A percentile compares a stretch with the other conserved stretches of the same genome.
Evolutionary conservation across 2,888 invertebrate genomes (phyloP).

Genomic region (Yponomeuta evonymella): DNA sequence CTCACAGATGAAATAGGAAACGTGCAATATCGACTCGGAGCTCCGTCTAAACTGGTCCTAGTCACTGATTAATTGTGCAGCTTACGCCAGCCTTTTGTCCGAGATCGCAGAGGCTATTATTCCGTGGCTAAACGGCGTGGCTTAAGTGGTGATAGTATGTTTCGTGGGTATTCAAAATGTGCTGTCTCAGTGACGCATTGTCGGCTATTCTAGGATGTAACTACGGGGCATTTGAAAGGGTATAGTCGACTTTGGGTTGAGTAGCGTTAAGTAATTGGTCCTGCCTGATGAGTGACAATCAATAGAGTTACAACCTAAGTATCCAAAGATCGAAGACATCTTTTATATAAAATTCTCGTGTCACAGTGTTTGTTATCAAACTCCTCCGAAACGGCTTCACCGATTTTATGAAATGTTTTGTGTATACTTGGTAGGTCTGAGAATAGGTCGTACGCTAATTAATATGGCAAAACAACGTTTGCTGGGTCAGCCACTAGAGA

Average conservation of each 20-base stretch:
- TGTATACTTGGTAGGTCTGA: no score
- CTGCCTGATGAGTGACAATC: not conserved
- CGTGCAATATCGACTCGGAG: slow-evolving; percentile 25
- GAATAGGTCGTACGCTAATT: no score
- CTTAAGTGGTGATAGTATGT: slow-evolving; percentile 40
- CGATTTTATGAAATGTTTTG: no score
- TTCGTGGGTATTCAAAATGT: slow-evolving; percentile 60
- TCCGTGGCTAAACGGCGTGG: slow-evolving; percentile 24
- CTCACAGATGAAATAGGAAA: not conserved
- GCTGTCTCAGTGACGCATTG: slow-evolving; percentile 68
- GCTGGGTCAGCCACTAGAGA: no score
- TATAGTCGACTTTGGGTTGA: not conserved
- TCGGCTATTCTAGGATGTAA: slow-evolving; percentile 20
- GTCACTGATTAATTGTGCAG: slow-evolving; percentile 31
- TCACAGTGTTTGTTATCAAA: no score
- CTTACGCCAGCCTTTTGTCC: slow-evolving; percentile 22
- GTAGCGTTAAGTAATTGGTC: not conserved
- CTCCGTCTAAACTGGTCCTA: slow-evolving; percentile 38
- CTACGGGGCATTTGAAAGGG: not conserved
- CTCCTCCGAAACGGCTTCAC: no score
- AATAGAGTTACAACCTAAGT: not conserved
- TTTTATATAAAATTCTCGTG: no score
- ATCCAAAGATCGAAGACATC: no score
- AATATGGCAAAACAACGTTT: no score
- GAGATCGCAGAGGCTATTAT: slow-evolving; percentile 31